A percentile compares a stretch with the other conserved stretches of the same genome.
These are phyloP conservation scores for Pituophis catenifer DNA, from an alignment of 2,113 vertebrate genomes.

Conservation along the genomic window DNA sequence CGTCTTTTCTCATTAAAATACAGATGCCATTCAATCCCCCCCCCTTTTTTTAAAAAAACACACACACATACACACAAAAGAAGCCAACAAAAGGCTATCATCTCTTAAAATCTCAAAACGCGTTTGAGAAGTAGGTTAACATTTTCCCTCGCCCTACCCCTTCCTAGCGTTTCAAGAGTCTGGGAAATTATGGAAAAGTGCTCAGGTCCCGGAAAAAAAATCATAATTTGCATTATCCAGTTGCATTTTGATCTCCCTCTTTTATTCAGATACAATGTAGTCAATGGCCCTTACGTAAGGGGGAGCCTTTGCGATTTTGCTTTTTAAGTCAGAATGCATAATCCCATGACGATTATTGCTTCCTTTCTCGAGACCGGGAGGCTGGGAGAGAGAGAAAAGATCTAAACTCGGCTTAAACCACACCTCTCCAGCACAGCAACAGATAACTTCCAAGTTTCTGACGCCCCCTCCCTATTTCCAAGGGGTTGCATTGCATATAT, in stretches of 20 bases:
- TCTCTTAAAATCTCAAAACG: background rate
- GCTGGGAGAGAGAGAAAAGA: background rate
- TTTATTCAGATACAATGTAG: background rate
- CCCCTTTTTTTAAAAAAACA: background rate
- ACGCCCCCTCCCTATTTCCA: background rate
- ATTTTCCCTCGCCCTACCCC: background rate
- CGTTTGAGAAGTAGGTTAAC: background rate
- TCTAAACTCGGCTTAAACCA: background rate
- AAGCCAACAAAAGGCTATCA: background rate
- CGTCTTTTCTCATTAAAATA: constrained; percentile 1
- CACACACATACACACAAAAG: background rate
- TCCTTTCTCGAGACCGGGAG: background rate
- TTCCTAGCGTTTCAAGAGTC: background rate
- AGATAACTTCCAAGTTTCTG: background rate
- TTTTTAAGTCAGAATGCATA: background rate
- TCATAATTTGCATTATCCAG: background rate
- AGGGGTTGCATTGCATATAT: background rate
- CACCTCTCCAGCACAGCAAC: background rate
- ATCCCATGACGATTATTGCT: background rate
- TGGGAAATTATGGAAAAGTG: background rate
- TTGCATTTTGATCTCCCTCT: background rate
- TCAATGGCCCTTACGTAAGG: background rate
- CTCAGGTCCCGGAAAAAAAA: background rate
- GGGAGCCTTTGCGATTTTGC: background rate
- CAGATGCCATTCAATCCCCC: background rate